Conservation (phyloP, 2,888 invertebrate species). For the Steromphala cineraria region DNA sequence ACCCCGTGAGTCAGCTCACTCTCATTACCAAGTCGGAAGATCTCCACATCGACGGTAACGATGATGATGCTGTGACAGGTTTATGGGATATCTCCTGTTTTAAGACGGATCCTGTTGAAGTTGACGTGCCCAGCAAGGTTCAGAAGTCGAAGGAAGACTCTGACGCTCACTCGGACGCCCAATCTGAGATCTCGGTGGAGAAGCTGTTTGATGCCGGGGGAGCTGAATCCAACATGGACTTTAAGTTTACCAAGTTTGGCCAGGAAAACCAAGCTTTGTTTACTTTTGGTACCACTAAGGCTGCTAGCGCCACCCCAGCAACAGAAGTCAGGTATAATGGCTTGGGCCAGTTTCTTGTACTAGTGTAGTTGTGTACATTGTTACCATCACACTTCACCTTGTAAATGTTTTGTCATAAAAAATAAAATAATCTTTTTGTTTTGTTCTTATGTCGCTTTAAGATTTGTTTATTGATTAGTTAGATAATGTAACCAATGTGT, state of each 20-base stretch:
- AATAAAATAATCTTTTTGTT: background rate
- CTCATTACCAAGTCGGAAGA: constrained; percentile 57
- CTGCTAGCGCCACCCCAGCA: constrained; percentile 5
- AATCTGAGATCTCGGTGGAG: constrained; percentile 46
- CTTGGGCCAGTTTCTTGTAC: background rate
- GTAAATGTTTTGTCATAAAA: background rate
- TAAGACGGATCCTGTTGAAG: constrained; percentile 33
- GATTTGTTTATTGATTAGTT: no score
- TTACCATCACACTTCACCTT: background rate
- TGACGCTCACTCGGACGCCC: constrained; percentile 46
- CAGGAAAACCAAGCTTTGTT: constrained; percentile 34
- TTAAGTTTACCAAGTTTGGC: constrained; percentile 62
- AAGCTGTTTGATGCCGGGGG: constrained; percentile 55
- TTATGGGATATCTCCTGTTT: constrained; percentile 1
- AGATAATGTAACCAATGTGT: no score
- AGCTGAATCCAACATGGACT: constrained; percentile 54
- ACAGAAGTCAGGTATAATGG: constrained; percentile 23
- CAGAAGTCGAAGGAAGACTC: constrained; percentile 49
- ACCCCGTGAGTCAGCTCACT: constrained; percentile 58
- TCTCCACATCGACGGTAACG: constrained; percentile 44
- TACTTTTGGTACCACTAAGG: constrained; percentile 30
- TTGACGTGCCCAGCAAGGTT: constrained; percentile 50
- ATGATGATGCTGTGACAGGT: constrained; percentile 17
- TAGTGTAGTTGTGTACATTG: background rate
- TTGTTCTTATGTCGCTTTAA: background rate